These are phyloP conservation scores for Merops nubicus DNA, from an alignment of 2,113 vertebrate genomes.

Conservation along the genomic window DNA sequence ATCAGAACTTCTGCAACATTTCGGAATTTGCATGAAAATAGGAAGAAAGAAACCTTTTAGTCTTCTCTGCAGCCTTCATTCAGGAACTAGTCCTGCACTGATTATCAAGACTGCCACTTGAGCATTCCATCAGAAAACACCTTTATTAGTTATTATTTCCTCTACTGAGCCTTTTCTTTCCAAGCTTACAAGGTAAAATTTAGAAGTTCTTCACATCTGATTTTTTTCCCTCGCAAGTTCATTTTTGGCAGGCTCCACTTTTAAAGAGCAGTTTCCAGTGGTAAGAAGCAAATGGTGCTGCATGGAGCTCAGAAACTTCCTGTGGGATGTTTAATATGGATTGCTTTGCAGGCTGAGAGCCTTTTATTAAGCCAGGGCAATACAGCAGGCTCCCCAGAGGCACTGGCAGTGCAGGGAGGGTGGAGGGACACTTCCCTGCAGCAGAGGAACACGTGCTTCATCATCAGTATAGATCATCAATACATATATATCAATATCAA, in stretches of 20 bases:
- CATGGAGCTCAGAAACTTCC: background rate
- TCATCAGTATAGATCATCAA: no score
- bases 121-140: background rate
- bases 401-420: rapidly evolving
- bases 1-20: background rate
- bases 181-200: background rate
- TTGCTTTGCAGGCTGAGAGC: background rate
- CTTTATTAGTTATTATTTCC: background rate
- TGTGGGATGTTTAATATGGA: rapidly evolving
- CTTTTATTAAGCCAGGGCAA: background rate
- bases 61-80: background rate
- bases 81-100: background rate
- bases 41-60: background rate
- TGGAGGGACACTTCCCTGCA: background rate
- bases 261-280: background rate
- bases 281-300: background rate
- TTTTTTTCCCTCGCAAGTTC: background rate
- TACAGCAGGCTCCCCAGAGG: background rate
- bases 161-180: background rate
- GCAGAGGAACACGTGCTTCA: rapidly evolving
- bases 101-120: background rate
- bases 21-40: background rate
- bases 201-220: no score
- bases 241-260: background rate
- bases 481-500: no score